Percentiles rank a stretch among this genome's conserved stretches.
Conservation (phyloP, 2,113 vertebrate genomes). For the Romanogobio albipinnatus region DNA sequence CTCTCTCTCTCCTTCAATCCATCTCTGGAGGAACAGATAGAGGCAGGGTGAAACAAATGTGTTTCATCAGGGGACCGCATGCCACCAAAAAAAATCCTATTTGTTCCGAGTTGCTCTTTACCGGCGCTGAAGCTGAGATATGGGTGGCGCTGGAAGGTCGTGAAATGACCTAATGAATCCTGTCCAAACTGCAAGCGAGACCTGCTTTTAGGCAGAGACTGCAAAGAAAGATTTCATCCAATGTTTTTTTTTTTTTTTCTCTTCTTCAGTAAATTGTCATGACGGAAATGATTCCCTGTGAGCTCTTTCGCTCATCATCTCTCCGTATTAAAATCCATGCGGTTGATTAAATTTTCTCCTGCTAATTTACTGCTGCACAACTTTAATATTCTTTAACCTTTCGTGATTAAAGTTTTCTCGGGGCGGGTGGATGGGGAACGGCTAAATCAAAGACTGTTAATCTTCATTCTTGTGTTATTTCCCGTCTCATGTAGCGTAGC, state of each 20-base stretch:
- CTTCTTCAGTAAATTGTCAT: not conserved
- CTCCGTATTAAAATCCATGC: conserved; percentile 7
- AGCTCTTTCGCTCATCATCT: conserved; percentile 3
- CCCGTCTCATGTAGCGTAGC: not conserved
- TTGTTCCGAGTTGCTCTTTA: conserved; percentile 60
- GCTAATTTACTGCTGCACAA: conserved; percentile 7
- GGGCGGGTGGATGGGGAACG: not conserved
- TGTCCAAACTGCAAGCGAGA: conserved; percentile 8
- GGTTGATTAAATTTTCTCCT: conserved; percentile 28
- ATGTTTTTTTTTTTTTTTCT: not conserved
- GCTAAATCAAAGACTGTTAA: conserved; percentile 7
- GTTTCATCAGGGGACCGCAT: conserved; percentile 60
- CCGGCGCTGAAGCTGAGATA: conserved; percentile 50
- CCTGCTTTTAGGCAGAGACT: conserved; percentile 29
- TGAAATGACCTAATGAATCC: conserved; percentile 42
- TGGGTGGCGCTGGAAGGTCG: conserved; percentile 17
- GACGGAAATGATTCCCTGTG: not conserved
- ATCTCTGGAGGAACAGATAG: conserved; percentile 14
- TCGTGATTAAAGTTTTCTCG: not conserved
- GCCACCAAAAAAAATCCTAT: conserved; percentile 58
- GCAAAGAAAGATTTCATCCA: conserved; percentile 12
- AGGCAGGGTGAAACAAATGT: conserved; percentile 59
- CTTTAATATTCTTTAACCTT: conserved; percentile 38
- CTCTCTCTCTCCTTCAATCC: not conserved
- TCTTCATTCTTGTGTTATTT: not conserved